Evolutionary conservation across 1,140 invertebrate genomes (phyloP), one percentile per base, ranked within the genome.

Genomic region (Drosophila erecta): DNA sequence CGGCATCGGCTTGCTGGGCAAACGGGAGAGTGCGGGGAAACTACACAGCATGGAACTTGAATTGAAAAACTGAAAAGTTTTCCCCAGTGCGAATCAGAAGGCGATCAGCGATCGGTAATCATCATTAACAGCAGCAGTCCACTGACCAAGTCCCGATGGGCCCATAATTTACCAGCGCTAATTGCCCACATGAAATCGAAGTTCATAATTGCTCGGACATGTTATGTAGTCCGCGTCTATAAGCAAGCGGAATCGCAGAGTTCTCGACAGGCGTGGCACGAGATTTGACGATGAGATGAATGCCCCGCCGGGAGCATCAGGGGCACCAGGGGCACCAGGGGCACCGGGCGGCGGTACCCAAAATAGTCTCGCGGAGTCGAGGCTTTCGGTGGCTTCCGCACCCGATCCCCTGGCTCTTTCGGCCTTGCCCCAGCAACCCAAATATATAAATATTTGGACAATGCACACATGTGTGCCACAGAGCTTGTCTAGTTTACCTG

Each of bases 391-490:
- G 33, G 27, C 53, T 57, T 20, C 44, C 15, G 27, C 41, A 20
- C 24, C 17, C n/a, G 3, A 43, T 38, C 47, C 15, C 24, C 54
- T 54, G 59, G n/a, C 41, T 49, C 73, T 49, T 49, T 53, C 71
- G 76, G 73, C 80, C 80, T 79, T 84, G 80, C 44, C 59, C 24
- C 47, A 43, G 43, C 69, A 77, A 70, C 37, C 61, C 62, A 87
- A 57, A 84, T 77, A 77, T 74, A 86, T 85, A 85, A 87, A 89
- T 87, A 89, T 89, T 87, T 87, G 75, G 71, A 83, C 84, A 83
- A 70, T 56, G 55, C 67, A 65, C 76, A 65, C 76, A 78, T 75
- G 46, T 55, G 56, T 15, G 40, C 27, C 17, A 27, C 20, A 51
- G 44, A 67, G 46, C 37, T 37, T 35, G 27, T 60, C 20, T 60